These are phyloP conservation scores for Rhinichthys klamathensis DNA, from an alignment of 2,113 vertebrate species.

Conservation along the genomic window DNA sequence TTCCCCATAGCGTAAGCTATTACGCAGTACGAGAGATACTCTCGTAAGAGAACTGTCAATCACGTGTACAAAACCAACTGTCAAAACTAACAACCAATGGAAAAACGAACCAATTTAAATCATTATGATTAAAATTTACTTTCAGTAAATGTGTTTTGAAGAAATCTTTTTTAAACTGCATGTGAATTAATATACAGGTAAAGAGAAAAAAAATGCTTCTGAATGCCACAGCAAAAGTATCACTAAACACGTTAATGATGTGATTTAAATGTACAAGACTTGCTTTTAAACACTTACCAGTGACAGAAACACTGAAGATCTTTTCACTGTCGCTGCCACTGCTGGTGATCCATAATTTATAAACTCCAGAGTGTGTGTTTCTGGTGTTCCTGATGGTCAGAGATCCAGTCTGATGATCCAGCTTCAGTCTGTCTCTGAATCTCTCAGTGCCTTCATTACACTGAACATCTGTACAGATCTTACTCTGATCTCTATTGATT, in stretches of 20 bases:
- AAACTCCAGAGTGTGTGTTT: accelerated
- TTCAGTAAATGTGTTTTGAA: background rate
- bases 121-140: background rate
- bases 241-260: background rate
- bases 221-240: too few species aligned
- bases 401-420: background rate
- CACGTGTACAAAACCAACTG: background rate
- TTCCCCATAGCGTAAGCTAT: too few species aligned
- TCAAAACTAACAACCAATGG: background rate
- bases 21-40: too few species aligned
- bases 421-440: background rate
- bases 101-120: background rate
- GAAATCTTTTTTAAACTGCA: background rate
- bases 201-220: background rate
- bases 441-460: background rate
- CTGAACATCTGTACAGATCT: background rate
- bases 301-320: background rate
- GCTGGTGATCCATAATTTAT: background rate
- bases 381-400: background rate
- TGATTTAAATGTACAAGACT: background rate
- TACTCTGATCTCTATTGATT: background rate
- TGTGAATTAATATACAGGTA: background rate
- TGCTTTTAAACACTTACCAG: background rate
- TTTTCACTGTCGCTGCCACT: background rate
- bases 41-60: too few species aligned